Conservation (phyloP, 2,797 vertebrate genomes). For the Sylvia borin region DNA sequence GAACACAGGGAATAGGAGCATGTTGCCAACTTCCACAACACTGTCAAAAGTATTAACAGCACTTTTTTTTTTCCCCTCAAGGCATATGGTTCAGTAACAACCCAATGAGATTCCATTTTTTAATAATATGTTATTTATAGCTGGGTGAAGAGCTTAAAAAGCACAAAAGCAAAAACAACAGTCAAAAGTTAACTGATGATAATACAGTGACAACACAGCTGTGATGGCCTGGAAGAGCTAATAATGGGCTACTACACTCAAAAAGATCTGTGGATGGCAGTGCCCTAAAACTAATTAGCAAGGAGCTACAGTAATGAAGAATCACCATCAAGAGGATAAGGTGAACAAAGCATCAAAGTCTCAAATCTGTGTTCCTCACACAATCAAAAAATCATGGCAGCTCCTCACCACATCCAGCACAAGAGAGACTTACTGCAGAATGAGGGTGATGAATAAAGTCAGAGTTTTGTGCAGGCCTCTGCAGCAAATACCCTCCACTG, state of each 20-base stretch:
- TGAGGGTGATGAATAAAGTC: neutral
- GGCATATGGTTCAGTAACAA: conserved; percentile 1
- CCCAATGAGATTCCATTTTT: neutral
- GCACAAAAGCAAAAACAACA: neutral
- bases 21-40: neutral
- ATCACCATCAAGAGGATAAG: neutral
- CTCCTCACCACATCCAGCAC: neutral
- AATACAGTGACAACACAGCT: neutral
- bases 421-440: neutral
- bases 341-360: neutral
- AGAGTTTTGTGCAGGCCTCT: neutral
- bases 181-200: neutral
- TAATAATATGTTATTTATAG: neutral
- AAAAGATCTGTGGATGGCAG: neutral
- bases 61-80: neutral
- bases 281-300: neutral
- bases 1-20: neutral
- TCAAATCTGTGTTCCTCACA: fast-evolving
- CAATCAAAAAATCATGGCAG: fast-evolving
- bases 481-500: neutral
- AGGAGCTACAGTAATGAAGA: neutral
- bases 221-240: neutral
- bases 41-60: neutral
- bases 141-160: neutral
- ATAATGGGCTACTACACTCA: neutral